Base-by-base conservation (phyloP, 2,888 invertebrate genomes). In the Parnassius smintheus region DNA sequence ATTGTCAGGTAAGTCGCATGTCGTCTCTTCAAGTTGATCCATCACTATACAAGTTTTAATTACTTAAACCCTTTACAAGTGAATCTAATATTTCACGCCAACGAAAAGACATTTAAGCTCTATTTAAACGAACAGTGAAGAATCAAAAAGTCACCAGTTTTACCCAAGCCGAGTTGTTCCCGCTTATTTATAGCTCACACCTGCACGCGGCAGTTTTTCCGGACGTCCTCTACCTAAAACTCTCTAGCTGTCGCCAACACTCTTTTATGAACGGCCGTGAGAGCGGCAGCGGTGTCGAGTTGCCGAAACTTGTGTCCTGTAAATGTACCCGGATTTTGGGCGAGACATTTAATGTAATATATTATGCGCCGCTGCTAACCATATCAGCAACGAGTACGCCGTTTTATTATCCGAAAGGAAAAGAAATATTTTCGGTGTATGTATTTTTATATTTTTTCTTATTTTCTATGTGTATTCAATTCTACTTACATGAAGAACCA, bases 161-260 rank as follows among this genome's bases (percentile, higher is more conserved):
- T 48, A 46, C 44, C 52, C 50, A 2, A 52, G 56, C 51, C 53
- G 59, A 56, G 54, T 48, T 60, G 54, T 56, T 60, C 63, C 65
- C 59, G 56, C 70, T 81, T 80, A 83, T 82, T 81, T 83, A 83
- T 78, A 61, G 70, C 35, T 50, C 18, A 25, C 83, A 84, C 85
- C 85, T 84, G 84, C 80, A 76, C 72, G 70, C 72, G 70, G 72
- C 77, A 74, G 73, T 76, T 78, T 77, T 81, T 76, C 74, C 72
- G 71, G 80, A 48, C 45, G 56, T 76, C 76, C 77, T 75, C 70
- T 71, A 75, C 77, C 70, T 72, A 75, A 77, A 70, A 70, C 73
- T 75, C 45, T 35, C 75, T 77, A 71, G 72, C 73, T 82, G 83
- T 76, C 74, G 67, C 65, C 74, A 81, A 79, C 82, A 84, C 75